A percentile compares a stretch with the other conserved stretches of the same genome.
phyloP scores from a whole-genome alignment of 2,113 vertebrate genomes.

The Pachycephala philippinensis region DNA sequence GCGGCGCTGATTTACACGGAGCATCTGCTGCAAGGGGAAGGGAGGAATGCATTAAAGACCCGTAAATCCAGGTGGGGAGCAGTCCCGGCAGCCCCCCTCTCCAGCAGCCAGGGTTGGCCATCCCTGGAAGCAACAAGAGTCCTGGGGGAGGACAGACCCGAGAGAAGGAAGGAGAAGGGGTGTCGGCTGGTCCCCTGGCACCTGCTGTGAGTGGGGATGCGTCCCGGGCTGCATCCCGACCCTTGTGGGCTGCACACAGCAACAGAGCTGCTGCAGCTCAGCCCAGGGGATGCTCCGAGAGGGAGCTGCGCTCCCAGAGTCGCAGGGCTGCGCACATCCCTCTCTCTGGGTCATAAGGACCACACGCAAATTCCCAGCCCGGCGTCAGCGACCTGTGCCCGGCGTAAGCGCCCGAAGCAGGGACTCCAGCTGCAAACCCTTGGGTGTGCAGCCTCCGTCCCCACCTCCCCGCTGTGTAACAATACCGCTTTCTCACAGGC shows the following conservation, averaged over 20 bases:
- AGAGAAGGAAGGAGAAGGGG: not conserved
- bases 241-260: accelerated
- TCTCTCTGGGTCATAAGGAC: not conserved
- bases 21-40: not conserved
- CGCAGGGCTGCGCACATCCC: not conserved
- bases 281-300: accelerated
- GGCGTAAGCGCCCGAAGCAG: not conserved
- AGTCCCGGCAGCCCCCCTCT: not conserved
- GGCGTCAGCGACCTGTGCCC: accelerated
- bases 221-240: not conserved
- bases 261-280: not conserved
- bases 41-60: not conserved
- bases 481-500: not conserved
- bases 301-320: not conserved
- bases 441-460: not conserved
- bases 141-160: accelerated
- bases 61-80: not conserved
- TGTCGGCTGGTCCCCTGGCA: not conserved
- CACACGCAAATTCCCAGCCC: not conserved
- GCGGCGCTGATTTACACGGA: not conserved
- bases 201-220: not conserved
- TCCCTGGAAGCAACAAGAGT: not conserved
- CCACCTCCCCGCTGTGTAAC: not conserved
- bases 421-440: not conserved
- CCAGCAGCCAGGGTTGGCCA: not conserved